Evolutionary conservation across 2,113 vertebrate genomes (phyloP).

Genomic region (Vanacampus margaritifer): DNA sequence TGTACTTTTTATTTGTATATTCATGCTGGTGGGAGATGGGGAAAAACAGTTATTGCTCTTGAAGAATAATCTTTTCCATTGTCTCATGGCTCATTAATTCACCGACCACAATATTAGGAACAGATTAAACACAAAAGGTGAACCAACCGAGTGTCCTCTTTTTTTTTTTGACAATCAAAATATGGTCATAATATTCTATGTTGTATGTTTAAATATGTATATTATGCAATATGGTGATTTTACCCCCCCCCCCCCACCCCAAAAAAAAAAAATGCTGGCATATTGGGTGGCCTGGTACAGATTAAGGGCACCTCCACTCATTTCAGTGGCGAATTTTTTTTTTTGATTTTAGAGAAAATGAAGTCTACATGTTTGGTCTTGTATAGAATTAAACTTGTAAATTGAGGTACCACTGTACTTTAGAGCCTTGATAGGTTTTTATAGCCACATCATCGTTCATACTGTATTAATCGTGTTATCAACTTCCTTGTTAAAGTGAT

Average conservation of each 20-base stretch:
- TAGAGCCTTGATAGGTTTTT: background rate
- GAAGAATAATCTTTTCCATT: background rate
- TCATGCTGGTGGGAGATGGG: background rate
- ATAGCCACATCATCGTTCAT: background rate
- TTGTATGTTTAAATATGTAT: too few species aligned
- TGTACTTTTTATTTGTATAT: background rate
- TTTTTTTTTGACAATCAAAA: too few species aligned
- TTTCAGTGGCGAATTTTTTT: too few species aligned
- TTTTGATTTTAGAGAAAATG: background rate
- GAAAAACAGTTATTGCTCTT: background rate
- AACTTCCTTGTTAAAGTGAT: slow-evolving; percentile 24
- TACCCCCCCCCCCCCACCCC: too few species aligned
- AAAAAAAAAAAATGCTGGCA: too few species aligned
- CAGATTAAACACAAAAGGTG: too few species aligned
- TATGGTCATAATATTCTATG: too few species aligned
- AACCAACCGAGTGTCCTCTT: too few species aligned
- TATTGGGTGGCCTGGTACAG: background rate
- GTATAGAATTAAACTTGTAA: background rate
- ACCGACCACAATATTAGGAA: background rate
- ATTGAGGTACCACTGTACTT: background rate
- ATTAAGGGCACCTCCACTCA: background rate
- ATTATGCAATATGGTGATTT: background rate
- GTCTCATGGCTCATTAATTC: background rate
- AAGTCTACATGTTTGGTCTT: background rate
- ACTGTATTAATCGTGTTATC: background rate